Percentiles rank a stretch among this genome's conserved stretches.
phyloP scores from a whole-genome alignment of 2,113 vertebrate genomes.

The Ammospiza nelsoni region DNA sequence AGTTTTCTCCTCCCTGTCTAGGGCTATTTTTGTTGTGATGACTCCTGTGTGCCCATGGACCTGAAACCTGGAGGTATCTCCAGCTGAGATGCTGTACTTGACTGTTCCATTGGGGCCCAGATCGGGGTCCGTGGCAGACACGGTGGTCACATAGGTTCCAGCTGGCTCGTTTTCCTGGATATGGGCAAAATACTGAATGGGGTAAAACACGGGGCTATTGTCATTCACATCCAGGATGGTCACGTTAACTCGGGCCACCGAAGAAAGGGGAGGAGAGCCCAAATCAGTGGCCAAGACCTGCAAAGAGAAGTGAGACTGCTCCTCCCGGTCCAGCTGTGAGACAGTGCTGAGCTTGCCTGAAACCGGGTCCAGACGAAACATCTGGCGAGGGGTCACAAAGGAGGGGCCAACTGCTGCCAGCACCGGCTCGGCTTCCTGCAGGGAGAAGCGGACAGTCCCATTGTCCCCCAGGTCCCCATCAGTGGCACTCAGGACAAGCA shows the following conservation, averaged over 20 bases:
- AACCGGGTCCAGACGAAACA: constrained; percentile 86
- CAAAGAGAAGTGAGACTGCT: constrained; percentile 83
- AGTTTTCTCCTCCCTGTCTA: constrained; percentile 94
- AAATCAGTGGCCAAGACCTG: constrained; percentile 86
- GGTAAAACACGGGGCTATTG: constrained; percentile 95
- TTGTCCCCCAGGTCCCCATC: constrained; percentile 95
- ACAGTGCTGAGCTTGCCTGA: constrained; percentile 86
- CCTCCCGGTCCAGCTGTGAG: constrained; percentile 88
- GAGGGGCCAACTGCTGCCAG: not conserved
- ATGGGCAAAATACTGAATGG: constrained; percentile 93
- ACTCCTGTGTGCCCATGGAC: constrained; percentile 87
- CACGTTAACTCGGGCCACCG: constrained; percentile 83
- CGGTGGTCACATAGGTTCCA: constrained; percentile 85
- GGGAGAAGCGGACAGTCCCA: constrained; percentile 89
- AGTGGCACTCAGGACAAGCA: constrained; percentile 84
- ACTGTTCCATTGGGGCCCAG: constrained; percentile 90
- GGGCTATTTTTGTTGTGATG: constrained; percentile 86
- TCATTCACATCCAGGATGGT: constrained; percentile 92
- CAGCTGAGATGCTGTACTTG: constrained; percentile 89
- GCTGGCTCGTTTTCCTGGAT: constrained; percentile 94
- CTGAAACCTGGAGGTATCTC: constrained; percentile 89
- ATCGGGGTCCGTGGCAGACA: constrained; percentile 92
- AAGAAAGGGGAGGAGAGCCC: constrained; percentile 87
- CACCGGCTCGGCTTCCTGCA: constrained; percentile 79
- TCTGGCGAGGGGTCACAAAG: constrained; percentile 43